phyloP scores from a whole-genome alignment of 1,140 invertebrate species.

The Drosophila auraria region DNA sequence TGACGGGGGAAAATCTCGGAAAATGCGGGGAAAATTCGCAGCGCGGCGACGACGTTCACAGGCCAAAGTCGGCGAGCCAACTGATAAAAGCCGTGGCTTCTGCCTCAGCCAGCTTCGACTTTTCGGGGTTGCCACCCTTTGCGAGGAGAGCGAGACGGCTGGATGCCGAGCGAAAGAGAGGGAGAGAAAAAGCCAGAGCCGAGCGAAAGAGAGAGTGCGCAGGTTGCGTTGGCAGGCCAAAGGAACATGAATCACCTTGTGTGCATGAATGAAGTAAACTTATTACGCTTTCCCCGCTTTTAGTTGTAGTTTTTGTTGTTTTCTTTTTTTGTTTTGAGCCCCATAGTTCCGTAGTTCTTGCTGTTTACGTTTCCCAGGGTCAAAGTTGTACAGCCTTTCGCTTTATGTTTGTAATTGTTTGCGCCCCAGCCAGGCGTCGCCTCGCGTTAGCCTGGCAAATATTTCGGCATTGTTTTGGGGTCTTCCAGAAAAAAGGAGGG shows the following conservation, averaged over 20 bases:
- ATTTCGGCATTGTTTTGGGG: constrained; percentile 18
- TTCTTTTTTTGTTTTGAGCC: constrained; percentile 15
- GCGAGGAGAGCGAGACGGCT: neutral
- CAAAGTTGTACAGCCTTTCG: constrained; percentile 74
- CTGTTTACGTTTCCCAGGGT: constrained; percentile 76
- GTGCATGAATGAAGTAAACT: constrained; percentile 69
- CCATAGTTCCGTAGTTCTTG: constrained; percentile 41
- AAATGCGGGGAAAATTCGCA: constrained; percentile 25
- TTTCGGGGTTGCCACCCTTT: constrained; percentile 54
- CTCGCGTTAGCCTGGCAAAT: constrained; percentile 45
- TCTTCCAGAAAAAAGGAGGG: neutral
- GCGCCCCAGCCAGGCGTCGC: constrained; percentile 54
- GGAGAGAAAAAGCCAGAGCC: neutral
- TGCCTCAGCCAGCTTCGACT: neutral
- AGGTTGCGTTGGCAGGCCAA: constrained; percentile 2
- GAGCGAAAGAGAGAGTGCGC: constrained; percentile 25
- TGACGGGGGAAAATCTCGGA: constrained; percentile 12
- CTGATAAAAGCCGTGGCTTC: constrained; percentile 60
- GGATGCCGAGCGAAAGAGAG: neutral
- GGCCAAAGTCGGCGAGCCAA: constrained; percentile 62
- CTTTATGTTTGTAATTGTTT: constrained; percentile 79
- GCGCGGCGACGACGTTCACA: constrained; percentile 57
- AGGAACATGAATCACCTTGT: constrained; percentile 41
- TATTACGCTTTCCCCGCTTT: constrained; percentile 28
- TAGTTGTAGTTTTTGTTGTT: constrained; percentile 18